Evolutionary conservation across 2,888 invertebrate genomes (phyloP).

Genomic region (Dione juno): DNA sequence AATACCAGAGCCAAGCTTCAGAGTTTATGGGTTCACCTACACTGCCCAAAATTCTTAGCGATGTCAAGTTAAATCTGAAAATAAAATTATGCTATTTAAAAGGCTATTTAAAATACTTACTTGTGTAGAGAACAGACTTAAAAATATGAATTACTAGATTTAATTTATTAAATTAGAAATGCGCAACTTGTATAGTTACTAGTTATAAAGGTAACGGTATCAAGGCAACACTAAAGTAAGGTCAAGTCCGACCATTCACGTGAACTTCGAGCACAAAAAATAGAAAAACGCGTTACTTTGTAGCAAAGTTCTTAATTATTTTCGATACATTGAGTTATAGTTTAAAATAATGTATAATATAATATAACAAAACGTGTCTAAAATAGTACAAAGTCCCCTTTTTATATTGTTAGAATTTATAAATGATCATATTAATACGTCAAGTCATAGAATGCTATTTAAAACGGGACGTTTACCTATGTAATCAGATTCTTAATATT

Average conservation of each 20-base stretch:
- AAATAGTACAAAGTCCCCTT: neutral
- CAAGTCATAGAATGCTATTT: neutral
- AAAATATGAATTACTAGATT: neutral
- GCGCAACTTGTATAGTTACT: neutral
- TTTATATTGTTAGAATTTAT: neutral
- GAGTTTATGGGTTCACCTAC: slow-evolving; percentile 99
- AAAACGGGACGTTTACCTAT: neutral
- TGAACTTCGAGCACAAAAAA: neutral
- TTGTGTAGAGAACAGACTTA: neutral
- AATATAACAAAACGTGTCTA: neutral
- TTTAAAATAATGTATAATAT: neutral
- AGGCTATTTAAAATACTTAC: no score
- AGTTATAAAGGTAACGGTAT: slow-evolving; percentile 3
- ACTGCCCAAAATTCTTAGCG: slow-evolving; percentile 93
- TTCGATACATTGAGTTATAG: no score
- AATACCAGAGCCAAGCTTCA: slow-evolving; percentile 99
- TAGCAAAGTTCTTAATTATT: neutral
- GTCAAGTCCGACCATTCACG: slow-evolving; percentile 9
- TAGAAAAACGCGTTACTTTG: neutral
- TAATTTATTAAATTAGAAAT: neutral
- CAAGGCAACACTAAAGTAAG: slow-evolving; percentile 11
- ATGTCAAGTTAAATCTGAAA: slow-evolving; percentile 85
- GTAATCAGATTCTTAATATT: neutral
- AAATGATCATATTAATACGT: neutral
- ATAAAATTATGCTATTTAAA: neutral